A percentile compares a stretch with the other conserved stretches of the same genome.
Evolutionary conservation across 1,140 invertebrate genomes (phyloP).

Genomic region (Tyrophagus putrescentiae): DNA sequence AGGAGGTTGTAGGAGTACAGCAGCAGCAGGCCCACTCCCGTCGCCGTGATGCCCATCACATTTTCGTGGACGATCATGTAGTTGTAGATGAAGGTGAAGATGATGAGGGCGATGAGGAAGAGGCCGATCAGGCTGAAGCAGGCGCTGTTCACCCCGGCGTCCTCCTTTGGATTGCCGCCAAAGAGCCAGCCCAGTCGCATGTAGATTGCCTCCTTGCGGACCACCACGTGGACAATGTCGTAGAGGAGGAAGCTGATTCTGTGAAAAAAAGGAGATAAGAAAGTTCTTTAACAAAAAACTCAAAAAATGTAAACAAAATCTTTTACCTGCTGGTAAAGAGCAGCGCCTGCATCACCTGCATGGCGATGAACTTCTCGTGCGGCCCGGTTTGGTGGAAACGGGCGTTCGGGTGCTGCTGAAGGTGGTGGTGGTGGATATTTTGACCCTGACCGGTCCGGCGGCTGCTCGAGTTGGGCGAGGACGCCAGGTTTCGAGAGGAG

Average conservation of each 20-base stretch:
- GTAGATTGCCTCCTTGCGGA: background rate
- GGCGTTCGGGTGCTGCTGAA: too few relatives aligned
- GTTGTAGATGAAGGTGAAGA: slow-evolving; percentile 10
- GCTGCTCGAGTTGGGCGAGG: background rate
- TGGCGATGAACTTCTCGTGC: slow-evolving; percentile 7
- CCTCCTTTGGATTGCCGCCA: background rate
- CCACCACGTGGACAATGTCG: background rate
- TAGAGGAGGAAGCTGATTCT: slow-evolving; percentile 4
- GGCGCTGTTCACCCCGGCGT: background rate
- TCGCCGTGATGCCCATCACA: background rate
- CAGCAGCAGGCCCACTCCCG: background rate
- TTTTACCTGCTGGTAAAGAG: background rate
- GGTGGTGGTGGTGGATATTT: too few relatives aligned
- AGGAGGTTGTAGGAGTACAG: background rate
- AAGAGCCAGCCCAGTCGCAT: background rate
- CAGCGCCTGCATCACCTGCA: slow-evolving; percentile 2
- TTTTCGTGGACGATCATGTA: slow-evolving; percentile 13
- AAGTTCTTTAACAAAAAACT: background rate
- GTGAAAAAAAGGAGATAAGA: background rate
- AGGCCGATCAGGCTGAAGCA: background rate
- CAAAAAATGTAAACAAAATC: background rate
- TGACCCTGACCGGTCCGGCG: background rate
- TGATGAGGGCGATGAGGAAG: slow-evolving; percentile 2
- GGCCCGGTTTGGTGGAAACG: too few relatives aligned
- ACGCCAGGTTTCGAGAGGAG: background rate